Evolutionary conservation across 2,797 vertebrate species (phyloP), one percentile per base, ranked within the genome.

Genomic region (Dallia pectoralis): DNA sequence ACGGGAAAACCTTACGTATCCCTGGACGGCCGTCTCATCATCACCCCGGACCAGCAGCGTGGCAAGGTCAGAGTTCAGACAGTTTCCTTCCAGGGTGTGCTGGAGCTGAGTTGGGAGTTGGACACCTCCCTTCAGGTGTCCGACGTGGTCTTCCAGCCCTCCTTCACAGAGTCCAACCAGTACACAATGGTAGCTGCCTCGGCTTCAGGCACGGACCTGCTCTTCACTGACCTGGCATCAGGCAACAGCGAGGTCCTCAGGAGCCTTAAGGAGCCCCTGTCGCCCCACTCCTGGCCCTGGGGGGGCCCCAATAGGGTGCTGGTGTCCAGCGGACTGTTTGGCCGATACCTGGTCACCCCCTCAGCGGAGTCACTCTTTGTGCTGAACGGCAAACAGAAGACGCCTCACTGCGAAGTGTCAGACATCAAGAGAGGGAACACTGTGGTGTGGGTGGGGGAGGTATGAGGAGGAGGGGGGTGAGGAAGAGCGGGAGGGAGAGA

Each of bases 381-480:
- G 82, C 87, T 98, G 84, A 94, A 96, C 0, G 96, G 95, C 68
- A 95, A 96, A 86, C 95, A 93, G 87, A 96, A 93, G 40, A 84
- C 90, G 0, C 93, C 95, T 67, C 95, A 94, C 84, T 99, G 97
- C 56, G 96, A 98, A 93, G 94, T 99, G 83, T 94, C 96, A 3
- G 96, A 96, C 80, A 86, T 98, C 79, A 95, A 92, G 88, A 90
- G 92, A 75, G 96, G 94, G 16, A 95, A 97, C 91, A 95, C 95
- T 74, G 92, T 94, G 67, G 95, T 98, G 78, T 99, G 97, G 97
- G 95, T 99, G 2, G 97, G 95, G 1, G 97, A 99, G 87, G 96
- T 96, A 94, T 99, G 97, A 99, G 90, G 74, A 3, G 64, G 83
- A 82, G 64, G 78, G 47, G 79, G 56, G 69, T 70, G 65, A 29